Percentiles rank a stretch among this genome's conserved stretches.
These are phyloP conservation scores for Latrodectus hesperus DNA, from an alignment of 2,888 invertebrate species.

Conservation along the genomic window DNA sequence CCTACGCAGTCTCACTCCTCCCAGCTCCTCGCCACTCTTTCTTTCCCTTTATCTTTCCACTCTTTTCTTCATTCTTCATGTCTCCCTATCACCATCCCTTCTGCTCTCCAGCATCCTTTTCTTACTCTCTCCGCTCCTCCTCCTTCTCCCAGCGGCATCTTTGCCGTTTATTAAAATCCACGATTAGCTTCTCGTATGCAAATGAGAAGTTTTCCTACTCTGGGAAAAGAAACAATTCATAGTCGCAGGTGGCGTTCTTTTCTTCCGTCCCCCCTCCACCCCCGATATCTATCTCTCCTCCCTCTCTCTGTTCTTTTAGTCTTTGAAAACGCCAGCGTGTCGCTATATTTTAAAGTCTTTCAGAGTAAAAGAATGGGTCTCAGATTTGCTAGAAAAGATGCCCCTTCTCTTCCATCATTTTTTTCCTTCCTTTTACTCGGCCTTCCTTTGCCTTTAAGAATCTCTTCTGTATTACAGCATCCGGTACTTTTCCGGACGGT, in stretches of 20 bases:
- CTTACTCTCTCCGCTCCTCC: constrained; percentile 9
- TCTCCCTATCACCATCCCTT: constrained; percentile 15
- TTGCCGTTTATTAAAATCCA: constrained; percentile 68
- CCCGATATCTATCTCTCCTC: constrained; percentile 23
- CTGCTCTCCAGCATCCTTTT: constrained; percentile 32
- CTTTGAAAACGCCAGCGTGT: constrained; percentile 51
- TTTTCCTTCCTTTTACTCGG: not conserved
- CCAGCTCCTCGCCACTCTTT: constrained; percentile 25
- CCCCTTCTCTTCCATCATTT: not conserved
- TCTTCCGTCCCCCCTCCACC: constrained; percentile 32
- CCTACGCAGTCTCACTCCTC: constrained; percentile 1
- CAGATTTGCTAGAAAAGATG: constrained; percentile 27
- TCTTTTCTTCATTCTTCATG: constrained; percentile 44
- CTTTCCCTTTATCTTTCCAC: constrained; percentile 42
- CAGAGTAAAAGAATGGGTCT: constrained; percentile 50
- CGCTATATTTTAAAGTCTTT: constrained; percentile 66
- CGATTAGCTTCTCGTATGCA: constrained; percentile 68
- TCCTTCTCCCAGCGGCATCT: constrained; percentile 45
- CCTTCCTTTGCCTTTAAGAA: not conserved
- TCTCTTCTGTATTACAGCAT: not conserved
- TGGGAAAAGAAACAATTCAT: constrained; percentile 61
- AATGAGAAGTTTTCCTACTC: constrained; percentile 61
- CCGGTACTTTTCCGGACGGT: not conserved
- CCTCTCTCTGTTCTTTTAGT: constrained; percentile 17
- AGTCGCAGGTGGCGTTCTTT: constrained; percentile 58